Base-by-base conservation (phyloP, 2,113 vertebrate species). In the Seriola rivoliana region DNA sequence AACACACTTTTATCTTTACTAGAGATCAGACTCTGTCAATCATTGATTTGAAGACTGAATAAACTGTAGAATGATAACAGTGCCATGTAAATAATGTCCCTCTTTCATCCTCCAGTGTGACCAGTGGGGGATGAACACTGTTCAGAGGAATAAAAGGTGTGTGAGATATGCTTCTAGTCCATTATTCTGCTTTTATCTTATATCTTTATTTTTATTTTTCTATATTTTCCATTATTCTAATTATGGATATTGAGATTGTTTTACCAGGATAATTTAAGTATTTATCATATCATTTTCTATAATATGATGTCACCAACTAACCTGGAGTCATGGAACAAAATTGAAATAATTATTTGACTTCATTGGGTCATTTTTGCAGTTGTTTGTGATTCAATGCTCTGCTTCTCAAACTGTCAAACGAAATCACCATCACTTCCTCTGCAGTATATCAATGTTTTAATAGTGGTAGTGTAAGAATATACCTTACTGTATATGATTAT, bases 1-100 rank as follows among this genome's bases (percentile, higher is more conserved):
- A 80, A 34, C 21, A 69, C 16, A 59, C 0, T 13, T 25, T 81
- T 72, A 85, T 88, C 50, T 77, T 59, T 32, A 69, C 54, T 54
- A 5, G 14, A 11, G 3, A 78, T 86, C 71, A 34, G 8, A 42
- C 25, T 74, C 46, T n/a, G 44, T 65, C 71, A 69, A 71, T 72
- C 25, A 75, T 17, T 46, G n/a, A 71, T 36, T 11, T 40, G 14
- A 58, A 17, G 62, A 44, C 10, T 50, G 68, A 62, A 40, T 38
- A 2, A 50, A 79, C 38, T 7, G 29, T 25, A 29, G 17, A 17
- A 29, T 3, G 48, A 70, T 14, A 44, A n/a, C 36, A 54, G 8
- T 17, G 2, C 23, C 23, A 0, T 34, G 14, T 69, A 57, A 59
- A 71, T 75, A 3, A 38, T 72, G 23, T 52, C 7, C n/a, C 12